Base-by-base conservation (phyloP, 2,797 vertebrate species). In the Cirrhinus molitorella region DNA sequence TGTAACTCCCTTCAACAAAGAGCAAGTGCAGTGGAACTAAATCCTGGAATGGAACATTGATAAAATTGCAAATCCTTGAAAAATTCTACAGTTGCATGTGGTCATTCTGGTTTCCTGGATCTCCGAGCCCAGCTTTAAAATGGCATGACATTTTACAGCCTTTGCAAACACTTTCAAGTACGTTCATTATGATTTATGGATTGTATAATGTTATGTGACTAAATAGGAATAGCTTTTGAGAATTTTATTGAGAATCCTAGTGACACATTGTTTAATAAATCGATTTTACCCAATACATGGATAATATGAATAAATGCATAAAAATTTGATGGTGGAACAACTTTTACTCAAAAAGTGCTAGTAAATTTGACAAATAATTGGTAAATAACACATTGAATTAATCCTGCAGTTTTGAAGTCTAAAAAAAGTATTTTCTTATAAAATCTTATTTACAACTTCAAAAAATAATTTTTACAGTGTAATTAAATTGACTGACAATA, bases 1-100 rank as follows among this genome's bases (percentile, higher is more conserved):
- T 79, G 43, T 51, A 66, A 28, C 21, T 75, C 34, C 13, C 55
- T 63, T 59, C 40, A 77, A 63, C n/a, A 47, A 79, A 68, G 47
- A 55, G 21, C 21, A 40, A 63, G 4, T 7, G 8, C 21, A 3
- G 21, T 16, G 19, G 31, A 79, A 68, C 63, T 68, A 55, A 79
- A 79, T 51, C 51, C 49, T 53, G 9, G 21, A 34, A 51, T 14
- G 25, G 19, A 25, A 25, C 21, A 1, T n/a, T 31, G 2, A 16
- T 66, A 51, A 65, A 79, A 47, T 11, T 31, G 25, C 6, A 49
- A 65, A 47, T 78, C 59, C 59, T n/a, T 78, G 11, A 65, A 49
- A n/a, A 34, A 67, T 23, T 23, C 13, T 11, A 34, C 13, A 51
- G 13, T 51, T 43, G 37, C 34, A 25, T 59, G 10, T 43, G 37